Percentiles rank a stretch among this genome's conserved stretches.
Conservation (phyloP, 53 echinoderm and acorn worm species). For the Mesocentrotus franciscanus region DNA sequence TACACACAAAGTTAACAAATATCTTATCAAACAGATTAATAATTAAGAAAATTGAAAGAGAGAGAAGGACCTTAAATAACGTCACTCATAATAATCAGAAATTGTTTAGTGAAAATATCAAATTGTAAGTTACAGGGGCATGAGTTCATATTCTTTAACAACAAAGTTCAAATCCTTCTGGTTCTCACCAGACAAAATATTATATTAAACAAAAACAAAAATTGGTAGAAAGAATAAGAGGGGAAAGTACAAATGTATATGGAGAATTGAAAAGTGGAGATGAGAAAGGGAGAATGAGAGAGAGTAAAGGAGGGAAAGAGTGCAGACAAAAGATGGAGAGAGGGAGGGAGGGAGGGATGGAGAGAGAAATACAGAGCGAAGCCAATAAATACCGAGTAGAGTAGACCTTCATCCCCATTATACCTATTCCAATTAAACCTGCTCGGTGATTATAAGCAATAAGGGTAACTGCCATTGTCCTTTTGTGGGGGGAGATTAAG, state of each 20-base stretch:
- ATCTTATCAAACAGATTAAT: no score
- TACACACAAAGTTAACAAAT: no score
- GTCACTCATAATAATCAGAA: no score
- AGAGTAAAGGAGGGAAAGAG: background rate
- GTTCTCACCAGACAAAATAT: no score
- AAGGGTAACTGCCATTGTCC: slow-evolving; percentile 40
- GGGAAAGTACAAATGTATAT: no score
- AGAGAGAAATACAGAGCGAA: background rate
- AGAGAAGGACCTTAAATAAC: no score
- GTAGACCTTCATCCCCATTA: background rate
- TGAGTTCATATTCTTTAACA: no score
- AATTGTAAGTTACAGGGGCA: no score
- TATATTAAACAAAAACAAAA: background rate
- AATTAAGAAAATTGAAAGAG: no score
- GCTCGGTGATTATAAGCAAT: slow-evolving; percentile 6
- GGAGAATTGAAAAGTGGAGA: background rate
- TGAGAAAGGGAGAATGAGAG: background rate
- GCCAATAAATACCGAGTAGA: background rate
- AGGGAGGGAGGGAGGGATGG: background rate
- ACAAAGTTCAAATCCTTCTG: no score
- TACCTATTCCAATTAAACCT: slow-evolving; percentile 28
- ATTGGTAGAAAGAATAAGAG: no score
- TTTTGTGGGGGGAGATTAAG: slow-evolving; percentile 12
- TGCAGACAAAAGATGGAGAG: background rate
- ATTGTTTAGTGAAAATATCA: no score